Percentiles rank a stretch among this genome's conserved stretches.
phyloP scores from a whole-genome alignment of 2,113 vertebrate species.

The Cephalophus harveyi region DNA sequence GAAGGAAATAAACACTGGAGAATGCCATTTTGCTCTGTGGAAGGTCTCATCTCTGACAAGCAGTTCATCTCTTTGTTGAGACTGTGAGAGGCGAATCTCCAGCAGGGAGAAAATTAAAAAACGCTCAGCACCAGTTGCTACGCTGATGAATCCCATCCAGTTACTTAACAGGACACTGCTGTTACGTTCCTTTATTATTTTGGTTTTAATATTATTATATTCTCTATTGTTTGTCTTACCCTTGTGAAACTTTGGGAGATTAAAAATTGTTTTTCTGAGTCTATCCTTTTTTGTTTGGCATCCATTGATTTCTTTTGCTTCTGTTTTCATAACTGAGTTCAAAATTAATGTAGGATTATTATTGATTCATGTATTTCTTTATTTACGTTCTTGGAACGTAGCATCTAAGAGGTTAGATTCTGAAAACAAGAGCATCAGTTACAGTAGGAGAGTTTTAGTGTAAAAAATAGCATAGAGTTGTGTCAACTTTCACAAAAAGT shows the following conservation, averaged over 20 bases:
- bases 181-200: conserved; percentile 18
- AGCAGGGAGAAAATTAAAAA: conserved; percentile 67
- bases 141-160: conserved; percentile 49
- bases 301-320: background rate
- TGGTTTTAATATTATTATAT: conserved; percentile 59
- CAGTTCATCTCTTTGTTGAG: conserved; percentile 64
- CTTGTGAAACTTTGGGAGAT: conserved; percentile 32
- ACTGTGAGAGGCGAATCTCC: conserved; percentile 34
- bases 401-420: fast-evolving
- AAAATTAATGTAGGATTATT: background rate
- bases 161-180: conserved; percentile 65
- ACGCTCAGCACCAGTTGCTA: conserved; percentile 30
- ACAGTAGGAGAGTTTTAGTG: background rate
- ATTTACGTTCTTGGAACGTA: conserved; percentile 56
- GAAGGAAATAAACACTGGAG: conserved; percentile 43
- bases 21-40: conserved; percentile 30
- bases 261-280: background rate
- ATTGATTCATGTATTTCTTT: conserved; percentile 7
- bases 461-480: background rate
- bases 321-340: conserved; percentile 26
- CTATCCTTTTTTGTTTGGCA: background rate
- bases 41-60: conserved; percentile 35
- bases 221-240: conserved; percentile 45
- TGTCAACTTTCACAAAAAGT: background rate
- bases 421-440: background rate